A percentile compares a stretch with the other conserved stretches of the same genome.
These are phyloP conservation scores for Actinernus sp. DNA, from an alignment of 92 coral and sea anemone genomes.

Conservation along the genomic window DNA sequence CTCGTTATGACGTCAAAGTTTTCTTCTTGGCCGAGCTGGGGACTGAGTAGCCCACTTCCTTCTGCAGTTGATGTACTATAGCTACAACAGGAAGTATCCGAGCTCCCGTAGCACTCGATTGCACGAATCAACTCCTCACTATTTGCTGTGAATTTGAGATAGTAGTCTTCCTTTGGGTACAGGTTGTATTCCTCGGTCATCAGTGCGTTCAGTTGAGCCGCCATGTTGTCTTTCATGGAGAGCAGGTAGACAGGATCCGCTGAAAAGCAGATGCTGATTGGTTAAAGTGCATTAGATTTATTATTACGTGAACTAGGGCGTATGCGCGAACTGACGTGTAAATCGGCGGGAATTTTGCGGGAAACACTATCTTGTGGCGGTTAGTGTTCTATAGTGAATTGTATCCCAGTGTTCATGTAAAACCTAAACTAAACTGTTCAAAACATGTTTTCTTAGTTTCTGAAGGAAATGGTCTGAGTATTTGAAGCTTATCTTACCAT, in stretches of 20 bases:
- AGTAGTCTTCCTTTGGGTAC: slow-evolving; percentile 71
- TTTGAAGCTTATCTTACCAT: too few relatives aligned
- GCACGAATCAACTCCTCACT: slow-evolving; percentile 14
- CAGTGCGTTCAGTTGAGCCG: slow-evolving; percentile 40
- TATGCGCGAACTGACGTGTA: too few relatives aligned
- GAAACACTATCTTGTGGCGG: too few relatives aligned
- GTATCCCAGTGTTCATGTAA: too few relatives aligned
- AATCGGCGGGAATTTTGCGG: too few relatives aligned
- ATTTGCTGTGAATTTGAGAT: slow-evolving; percentile 42
- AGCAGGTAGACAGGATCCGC: slow-evolving; percentile 62
- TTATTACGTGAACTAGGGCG: too few relatives aligned
- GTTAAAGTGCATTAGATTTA: too few relatives aligned
- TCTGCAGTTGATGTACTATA: slow-evolving; percentile 58
- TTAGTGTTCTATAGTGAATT: too few relatives aligned
- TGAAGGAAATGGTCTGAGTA: too few relatives aligned
- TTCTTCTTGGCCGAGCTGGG: slow-evolving; percentile 26
- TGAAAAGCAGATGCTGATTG: slow-evolving; percentile 4
- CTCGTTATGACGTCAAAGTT: slow-evolving; percentile 56
- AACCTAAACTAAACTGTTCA: too few relatives aligned
- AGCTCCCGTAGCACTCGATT: slow-evolving; percentile 38
- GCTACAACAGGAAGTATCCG: slow-evolving; percentile 48
- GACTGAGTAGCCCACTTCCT: slow-evolving; percentile 48
- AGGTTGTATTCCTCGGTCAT: slow-evolving; percentile 40
- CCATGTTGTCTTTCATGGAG: slow-evolving; percentile 58
- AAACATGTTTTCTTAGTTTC: too few relatives aligned